phyloP scores from a whole-genome alignment of 2,888 invertebrate genomes.

The Eulithis prunata region DNA sequence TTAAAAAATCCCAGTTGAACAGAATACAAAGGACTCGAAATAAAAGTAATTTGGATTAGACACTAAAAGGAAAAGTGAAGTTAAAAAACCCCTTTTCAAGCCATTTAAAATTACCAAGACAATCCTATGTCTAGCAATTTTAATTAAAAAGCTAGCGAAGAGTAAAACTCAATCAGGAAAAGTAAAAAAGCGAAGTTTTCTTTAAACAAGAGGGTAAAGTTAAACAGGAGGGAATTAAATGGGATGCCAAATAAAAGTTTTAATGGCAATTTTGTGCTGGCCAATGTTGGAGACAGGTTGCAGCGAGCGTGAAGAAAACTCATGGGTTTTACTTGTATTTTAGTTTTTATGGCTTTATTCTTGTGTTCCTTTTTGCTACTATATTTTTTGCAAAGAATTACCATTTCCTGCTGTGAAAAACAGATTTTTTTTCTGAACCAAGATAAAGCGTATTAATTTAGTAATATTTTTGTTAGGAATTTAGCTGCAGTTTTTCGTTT shows the following conservation, averaged over 20 bases:
- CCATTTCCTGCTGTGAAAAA: conserved; percentile 1
- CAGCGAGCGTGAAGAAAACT: conserved; percentile 15
- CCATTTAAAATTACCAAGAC: conserved; percentile 23
- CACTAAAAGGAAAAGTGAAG: background rate
- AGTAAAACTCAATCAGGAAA: conserved; percentile 59
- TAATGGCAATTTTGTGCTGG: conserved; percentile 46
- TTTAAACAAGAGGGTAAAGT: conserved; percentile 62
- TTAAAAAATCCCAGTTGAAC: no score
- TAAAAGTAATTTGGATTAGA: conserved; percentile 8
- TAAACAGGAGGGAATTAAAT: conserved; percentile 59
- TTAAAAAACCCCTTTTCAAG: conserved; percentile 9
- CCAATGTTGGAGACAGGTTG: conserved; percentile 23
- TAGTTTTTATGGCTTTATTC: conserved; percentile 18
- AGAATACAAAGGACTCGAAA: background rate
- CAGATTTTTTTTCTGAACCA: background rate
- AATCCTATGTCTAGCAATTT: conserved; percentile 39
- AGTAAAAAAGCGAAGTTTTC: conserved; percentile 57
- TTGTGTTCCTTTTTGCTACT: background rate
- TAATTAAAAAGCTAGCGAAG: conserved; percentile 44
- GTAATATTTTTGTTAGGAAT: background rate
- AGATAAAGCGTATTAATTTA: background rate
- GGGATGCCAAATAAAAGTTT: conserved; percentile 55
- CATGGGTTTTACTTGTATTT: conserved; percentile 13
- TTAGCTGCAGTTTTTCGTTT: background rate
- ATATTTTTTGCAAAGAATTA: background rate